Evolutionary conservation across 1,140 invertebrate genomes (phyloP).

Genomic region (Triops cancriformis): DNA sequence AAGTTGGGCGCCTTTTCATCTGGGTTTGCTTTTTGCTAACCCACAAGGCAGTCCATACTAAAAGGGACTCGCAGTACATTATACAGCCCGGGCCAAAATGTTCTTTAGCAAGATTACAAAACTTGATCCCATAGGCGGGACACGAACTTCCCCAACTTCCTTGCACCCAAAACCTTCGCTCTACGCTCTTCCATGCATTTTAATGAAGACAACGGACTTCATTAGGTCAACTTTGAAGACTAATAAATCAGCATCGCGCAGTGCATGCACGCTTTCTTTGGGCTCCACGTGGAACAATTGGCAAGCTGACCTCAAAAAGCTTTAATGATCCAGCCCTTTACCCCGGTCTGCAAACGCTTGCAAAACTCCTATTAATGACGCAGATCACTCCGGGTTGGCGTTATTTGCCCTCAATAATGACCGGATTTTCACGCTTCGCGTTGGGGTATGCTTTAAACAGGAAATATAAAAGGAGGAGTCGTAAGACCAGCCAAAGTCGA

Average conservation of each 20-base stretch:
- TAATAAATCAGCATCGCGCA: conserved; percentile 1
- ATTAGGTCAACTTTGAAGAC: background rate
- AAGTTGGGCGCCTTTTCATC: background rate
- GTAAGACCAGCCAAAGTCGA: background rate
- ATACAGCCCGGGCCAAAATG: background rate
- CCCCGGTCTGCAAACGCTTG: background rate
- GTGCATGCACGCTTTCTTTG: background rate
- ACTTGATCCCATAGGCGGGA: background rate
- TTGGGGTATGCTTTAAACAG: background rate
- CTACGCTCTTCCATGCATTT: background rate
- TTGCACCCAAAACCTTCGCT: background rate
- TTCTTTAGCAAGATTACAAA: background rate
- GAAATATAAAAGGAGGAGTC: background rate
- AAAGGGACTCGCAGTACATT: too few species aligned
- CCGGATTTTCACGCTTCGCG: background rate
- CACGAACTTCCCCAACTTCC: background rate
- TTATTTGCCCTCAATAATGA: too few species aligned
- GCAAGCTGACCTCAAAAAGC: conserved; percentile 2
- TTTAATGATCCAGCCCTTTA: background rate
- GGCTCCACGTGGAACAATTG: background rate
- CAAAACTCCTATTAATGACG: background rate
- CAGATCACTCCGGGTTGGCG: too few species aligned
- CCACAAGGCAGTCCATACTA: background rate
- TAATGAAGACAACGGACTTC: background rate
- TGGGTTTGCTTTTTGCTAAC: background rate